Base-by-base conservation (phyloP, 2,797 vertebrate genomes). In the Hyperoplus lanceolatus region DNA sequence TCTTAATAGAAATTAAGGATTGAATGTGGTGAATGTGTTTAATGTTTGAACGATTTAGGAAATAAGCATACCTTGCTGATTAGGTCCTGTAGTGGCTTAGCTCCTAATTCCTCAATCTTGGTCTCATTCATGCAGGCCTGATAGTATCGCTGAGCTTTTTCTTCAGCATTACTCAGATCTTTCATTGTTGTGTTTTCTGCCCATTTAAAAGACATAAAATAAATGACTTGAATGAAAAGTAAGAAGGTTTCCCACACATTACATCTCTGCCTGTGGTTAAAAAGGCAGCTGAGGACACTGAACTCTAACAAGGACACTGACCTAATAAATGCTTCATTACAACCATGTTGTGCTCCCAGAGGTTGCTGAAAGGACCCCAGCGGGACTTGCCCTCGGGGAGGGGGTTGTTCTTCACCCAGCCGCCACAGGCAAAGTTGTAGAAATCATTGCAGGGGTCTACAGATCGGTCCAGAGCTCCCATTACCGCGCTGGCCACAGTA, bases 311-410 rank as follows among this genome's bases (percentile, higher is more conserved):
- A 56, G 18, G 29, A 14, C 8, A 4, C 93, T 93, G 89, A 99
- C 98, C 98, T 62, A 99, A 93, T 57, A 99, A 93, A 74, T 96
- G 96, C 89, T 99, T 99, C 96, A 99, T 98, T 85, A 96, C 93
- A 7, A 97, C 97, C 93, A 98, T 97, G 93, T 99, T 99, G 87
- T 97, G 96, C 60, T 99, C 97, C 98, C 98, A 99, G 64, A 99
- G 95, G 87, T 96, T 96, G 90, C 96, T 98, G 94, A 99, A 99
- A 61, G 98, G 96, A 29, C 96, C 97, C 97, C 97, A 99, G 90
- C 98, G 97, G 0, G 98, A 99, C 81, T 98, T 98, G 12, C 98
- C 98, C 0, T 99, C 97, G 0, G 98, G 97, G 12, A 99, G 95
- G 0, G 97, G 97, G 89, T 99, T 99, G 86, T 93, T 95, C 81